Evolutionary conservation across 2,888 invertebrate species (phyloP).

Genomic region (Epistrophella euchroma): DNA sequence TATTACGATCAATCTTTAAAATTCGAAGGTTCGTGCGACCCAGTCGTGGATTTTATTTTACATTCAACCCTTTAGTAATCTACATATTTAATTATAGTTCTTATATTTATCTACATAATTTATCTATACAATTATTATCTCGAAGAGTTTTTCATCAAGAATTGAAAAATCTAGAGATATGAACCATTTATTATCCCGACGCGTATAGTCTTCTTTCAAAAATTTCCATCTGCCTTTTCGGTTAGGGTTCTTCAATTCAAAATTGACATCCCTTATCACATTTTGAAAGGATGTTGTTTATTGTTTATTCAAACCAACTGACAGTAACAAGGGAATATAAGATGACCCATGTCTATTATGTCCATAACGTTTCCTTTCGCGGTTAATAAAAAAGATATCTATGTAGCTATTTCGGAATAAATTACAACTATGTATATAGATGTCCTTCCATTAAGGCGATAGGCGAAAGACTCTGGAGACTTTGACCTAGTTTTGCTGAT

Average conservation of each 20-base stretch:
- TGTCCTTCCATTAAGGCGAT: background rate
- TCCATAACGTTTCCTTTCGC: constrained; percentile 3
- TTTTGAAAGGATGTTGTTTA: background rate
- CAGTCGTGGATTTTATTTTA: too few relatives aligned
- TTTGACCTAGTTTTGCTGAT: constrained; percentile 33
- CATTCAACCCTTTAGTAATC: background rate
- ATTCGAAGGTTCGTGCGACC: too few relatives aligned
- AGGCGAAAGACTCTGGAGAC: background rate
- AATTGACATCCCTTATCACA: constrained; percentile 15
- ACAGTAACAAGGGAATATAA: background rate
- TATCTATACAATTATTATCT: background rate
- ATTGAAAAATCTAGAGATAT: background rate
- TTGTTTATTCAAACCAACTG: constrained; percentile 5
- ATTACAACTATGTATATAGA: constrained; percentile 7
- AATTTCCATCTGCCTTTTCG: background rate
- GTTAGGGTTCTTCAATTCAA: background rate
- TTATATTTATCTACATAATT: too few relatives aligned
- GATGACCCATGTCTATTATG: constrained; percentile 5
- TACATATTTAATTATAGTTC: background rate
- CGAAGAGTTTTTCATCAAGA: background rate
- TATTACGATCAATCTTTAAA: too few relatives aligned
- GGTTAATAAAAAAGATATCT: constrained; percentile 11
- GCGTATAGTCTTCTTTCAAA: background rate
- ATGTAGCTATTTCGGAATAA: background rate
- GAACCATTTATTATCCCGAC: background rate